phyloP scores from a whole-genome alignment of 2,888 invertebrate species.

The Rhyacophila evoluta region DNA sequence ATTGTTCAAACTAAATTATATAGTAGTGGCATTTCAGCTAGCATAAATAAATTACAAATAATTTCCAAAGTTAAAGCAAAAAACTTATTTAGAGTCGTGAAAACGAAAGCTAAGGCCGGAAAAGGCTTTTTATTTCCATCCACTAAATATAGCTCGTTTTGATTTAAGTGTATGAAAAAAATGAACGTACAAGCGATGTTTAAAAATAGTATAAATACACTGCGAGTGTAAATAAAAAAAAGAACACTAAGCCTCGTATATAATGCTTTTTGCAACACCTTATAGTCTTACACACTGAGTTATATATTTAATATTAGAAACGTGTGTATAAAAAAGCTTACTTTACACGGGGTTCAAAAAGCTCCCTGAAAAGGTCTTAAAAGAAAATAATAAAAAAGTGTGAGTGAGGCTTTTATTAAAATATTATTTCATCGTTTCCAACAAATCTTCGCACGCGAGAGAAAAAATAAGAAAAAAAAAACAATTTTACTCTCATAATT shows the following conservation, averaged over 20 bases:
- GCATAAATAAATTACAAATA: too few relatives aligned
- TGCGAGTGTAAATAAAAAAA: background rate
- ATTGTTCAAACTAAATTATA: too few relatives aligned
- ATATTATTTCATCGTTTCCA: slow-evolving; percentile 46
- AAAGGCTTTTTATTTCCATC: too few relatives aligned
- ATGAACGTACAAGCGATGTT: background rate
- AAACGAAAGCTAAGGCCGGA: too few relatives aligned
- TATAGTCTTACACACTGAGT: background rate
- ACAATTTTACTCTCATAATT: slow-evolving; percentile 51
- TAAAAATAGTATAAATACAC: background rate
- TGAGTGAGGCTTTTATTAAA: slow-evolving; percentile 46
- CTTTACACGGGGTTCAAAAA: slow-evolving; percentile 25
- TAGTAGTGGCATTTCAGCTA: too few relatives aligned
- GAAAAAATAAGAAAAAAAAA: slow-evolving; percentile 36
- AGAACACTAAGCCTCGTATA: background rate
- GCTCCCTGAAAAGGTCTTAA: slow-evolving; percentile 27
- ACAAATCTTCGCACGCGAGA: slow-evolving; percentile 36
- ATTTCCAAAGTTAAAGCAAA: too few relatives aligned
- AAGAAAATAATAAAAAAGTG: slow-evolving; percentile 29
- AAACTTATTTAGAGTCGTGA: too few relatives aligned
- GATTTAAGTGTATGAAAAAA: too few relatives aligned
- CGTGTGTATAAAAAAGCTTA: background rate
- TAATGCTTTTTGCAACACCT: background rate
- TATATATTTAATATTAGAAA: background rate
- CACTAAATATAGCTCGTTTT: too few relatives aligned